These are phyloP conservation scores for Luperina nickerlii DNA, from an alignment of 2,888 invertebrate species.

Conservation along the genomic window DNA sequence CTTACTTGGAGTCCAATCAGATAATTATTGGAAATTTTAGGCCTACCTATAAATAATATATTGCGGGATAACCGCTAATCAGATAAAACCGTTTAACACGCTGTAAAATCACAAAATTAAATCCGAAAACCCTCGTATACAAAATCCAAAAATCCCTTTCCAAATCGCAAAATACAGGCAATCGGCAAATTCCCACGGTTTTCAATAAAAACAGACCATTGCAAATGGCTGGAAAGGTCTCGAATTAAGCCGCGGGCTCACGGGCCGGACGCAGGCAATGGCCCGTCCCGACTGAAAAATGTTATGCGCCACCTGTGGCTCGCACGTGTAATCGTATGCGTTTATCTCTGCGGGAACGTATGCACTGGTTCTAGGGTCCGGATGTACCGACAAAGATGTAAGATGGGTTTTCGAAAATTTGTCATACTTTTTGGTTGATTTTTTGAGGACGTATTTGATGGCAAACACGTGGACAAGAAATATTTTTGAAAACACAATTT, in stretches of 20 bases:
- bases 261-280: constrained; percentile 72
- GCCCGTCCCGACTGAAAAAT: constrained; percentile 87
- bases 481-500: background rate
- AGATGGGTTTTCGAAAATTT: constrained; percentile 11
- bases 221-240: constrained; percentile 81
- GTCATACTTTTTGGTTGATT: background rate
- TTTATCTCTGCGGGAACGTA: constrained; percentile 85
- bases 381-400: constrained; percentile 74
- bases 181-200: constrained; percentile 78
- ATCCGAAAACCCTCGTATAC: constrained; percentile 38
- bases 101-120: constrained; percentile 54
- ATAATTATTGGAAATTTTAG: background rate
- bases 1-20: background rate
- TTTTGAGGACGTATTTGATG: background rate
- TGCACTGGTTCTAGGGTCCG: constrained; percentile 77
- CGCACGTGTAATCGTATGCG: constrained; percentile 88
- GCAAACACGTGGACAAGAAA: background rate
- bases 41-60: background rate
- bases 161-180: constrained; percentile 68
- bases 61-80: constrained; percentile 23
- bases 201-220: constrained; percentile 85
- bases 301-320: constrained; percentile 90
- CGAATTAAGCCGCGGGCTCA: constrained; percentile 83
- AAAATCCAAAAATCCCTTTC: constrained; percentile 63
- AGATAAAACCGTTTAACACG: constrained; percentile 40